phyloP scores from a whole-genome alignment of 2,888 invertebrate genomes.

The Tetanocera ferruginea region DNA sequence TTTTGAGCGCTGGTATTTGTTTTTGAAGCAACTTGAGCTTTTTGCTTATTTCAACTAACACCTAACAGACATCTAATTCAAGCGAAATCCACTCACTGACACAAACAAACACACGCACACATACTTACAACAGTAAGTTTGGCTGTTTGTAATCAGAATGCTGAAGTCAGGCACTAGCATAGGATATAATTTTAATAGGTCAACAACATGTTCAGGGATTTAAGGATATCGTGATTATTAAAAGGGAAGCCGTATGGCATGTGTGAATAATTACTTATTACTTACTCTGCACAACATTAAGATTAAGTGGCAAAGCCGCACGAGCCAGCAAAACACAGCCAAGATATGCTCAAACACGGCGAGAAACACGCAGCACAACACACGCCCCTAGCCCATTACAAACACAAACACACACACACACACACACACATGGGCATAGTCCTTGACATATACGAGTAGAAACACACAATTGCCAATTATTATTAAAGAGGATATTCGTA shows the following conservation, averaged over 20 bases:
- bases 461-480: slow-evolving; percentile 21
- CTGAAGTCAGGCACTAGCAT: not conserved
- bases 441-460: not conserved
- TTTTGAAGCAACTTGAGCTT: too few relatives aligned
- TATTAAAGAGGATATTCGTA: slow-evolving; percentile 20
- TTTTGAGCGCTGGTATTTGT: too few relatives aligned
- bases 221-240: slow-evolving; percentile 19
- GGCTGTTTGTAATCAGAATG: not conserved
- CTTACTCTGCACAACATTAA: slow-evolving; percentile 64
- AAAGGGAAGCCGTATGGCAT: slow-evolving; percentile 52
- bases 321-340: not conserved
- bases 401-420: not conserved
- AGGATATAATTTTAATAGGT: slow-evolving; percentile 40
- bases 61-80: too few relatives aligned
- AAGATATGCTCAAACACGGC: not conserved
- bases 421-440: not conserved
- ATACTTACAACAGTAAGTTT: not conserved
- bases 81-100: too few relatives aligned
- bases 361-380: not conserved
- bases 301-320: slow-evolving; percentile 44
- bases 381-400: too few relatives aligned
- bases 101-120: too few relatives aligned
- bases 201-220: slow-evolving; percentile 24
- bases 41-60: too few relatives aligned
- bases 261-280: slow-evolving; percentile 63